Evolutionary conservation across 2,113 vertebrate species (phyloP).

Genomic region (Anseranas semipalmata): DNA sequence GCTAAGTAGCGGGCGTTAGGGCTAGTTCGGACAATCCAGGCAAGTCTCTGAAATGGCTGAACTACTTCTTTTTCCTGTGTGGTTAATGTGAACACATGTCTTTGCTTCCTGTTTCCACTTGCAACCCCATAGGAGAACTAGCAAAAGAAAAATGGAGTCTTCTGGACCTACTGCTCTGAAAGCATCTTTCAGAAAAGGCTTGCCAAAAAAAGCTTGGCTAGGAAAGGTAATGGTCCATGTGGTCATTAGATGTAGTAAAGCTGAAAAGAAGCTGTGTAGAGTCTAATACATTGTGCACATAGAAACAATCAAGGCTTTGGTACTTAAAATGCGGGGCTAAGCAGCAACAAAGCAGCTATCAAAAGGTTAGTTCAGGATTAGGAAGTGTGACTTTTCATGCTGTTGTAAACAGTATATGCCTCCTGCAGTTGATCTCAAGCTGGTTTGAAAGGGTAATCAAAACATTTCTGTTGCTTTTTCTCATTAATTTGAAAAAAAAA

Average conservation of each 20-base stretch:
- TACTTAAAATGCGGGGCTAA: background rate
- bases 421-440: background rate
- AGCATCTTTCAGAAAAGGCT: background rate
- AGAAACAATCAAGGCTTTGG: background rate
- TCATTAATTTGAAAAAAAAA: background rate
- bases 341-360: background rate
- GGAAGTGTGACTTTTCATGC: background rate
- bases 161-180: background rate
- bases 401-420: background rate
- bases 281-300: accelerated
- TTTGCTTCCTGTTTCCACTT: background rate
- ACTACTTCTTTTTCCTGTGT: background rate
- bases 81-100: background rate
- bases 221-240: background rate
- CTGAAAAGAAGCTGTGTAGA: background rate
- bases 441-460: background rate
- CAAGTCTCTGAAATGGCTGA: background rate
- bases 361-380: background rate
- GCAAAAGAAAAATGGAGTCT: background rate
- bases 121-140: background rate
- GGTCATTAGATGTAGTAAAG: background rate
- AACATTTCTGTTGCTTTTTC: background rate
- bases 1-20: background rate
- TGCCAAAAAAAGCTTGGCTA: background rate
- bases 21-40: background rate